Conservation (phyloP, 2,888 invertebrate species). For the Eustalomyia histrio region DNA sequence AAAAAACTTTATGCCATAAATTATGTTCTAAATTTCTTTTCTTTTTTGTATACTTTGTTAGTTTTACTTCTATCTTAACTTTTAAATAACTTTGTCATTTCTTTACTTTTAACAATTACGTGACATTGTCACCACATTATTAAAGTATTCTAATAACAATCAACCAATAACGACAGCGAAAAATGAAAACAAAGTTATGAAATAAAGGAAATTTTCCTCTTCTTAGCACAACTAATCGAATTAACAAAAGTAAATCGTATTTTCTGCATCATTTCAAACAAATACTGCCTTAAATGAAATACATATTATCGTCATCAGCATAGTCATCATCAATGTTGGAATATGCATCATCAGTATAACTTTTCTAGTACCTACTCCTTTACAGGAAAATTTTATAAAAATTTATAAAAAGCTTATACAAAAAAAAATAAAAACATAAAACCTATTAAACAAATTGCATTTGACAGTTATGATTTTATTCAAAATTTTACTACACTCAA, state of each 20-base stretch:
- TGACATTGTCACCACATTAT: constrained; percentile 63
- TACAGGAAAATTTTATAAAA: background rate
- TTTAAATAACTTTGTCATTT: constrained; percentile 52
- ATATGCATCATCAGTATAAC: background rate
- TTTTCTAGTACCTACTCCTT: background rate
- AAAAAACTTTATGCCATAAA: constrained; percentile 59
- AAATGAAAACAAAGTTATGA: background rate
- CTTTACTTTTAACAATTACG: constrained; percentile 56
- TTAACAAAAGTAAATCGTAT: constrained; percentile 58
- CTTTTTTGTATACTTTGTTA: background rate
- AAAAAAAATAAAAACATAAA: constrained; percentile 6
- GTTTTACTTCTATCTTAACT: constrained; percentile 16
- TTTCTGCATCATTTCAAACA: constrained; percentile 62
- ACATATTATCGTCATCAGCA: constrained; percentile 27
- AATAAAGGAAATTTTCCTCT: constrained; percentile 31
- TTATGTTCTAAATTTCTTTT: constrained; percentile 47
- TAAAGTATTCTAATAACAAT: constrained; percentile 33
- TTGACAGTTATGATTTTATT: constrained; percentile 41
- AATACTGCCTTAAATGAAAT: constrained; percentile 42
- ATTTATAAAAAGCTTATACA: background rate
- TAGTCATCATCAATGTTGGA: background rate
- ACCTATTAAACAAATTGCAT: constrained; percentile 39
- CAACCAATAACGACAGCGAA: constrained; percentile 1
- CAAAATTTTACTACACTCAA: constrained; percentile 4
- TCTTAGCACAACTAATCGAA: constrained; percentile 59